phyloP scores from a whole-genome alignment of 2,113 vertebrate genomes.

The Neofelis nebulosa region DNA sequence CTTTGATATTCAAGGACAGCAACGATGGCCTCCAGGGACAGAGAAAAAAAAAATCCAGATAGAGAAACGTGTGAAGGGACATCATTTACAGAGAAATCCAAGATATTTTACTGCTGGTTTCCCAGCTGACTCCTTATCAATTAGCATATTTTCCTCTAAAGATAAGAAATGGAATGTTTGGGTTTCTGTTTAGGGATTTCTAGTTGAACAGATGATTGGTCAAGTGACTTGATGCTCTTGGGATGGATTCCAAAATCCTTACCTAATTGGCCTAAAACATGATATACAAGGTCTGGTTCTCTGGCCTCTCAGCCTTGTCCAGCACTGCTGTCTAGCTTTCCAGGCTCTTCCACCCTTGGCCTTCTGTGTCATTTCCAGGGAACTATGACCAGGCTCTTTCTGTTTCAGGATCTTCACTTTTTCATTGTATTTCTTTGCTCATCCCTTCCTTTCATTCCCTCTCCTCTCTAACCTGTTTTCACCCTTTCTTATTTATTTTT shows the following conservation, averaged over 20 bases:
- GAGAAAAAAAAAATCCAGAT: not conserved
- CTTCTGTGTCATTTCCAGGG: not conserved
- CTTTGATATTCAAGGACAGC: slow-evolving; percentile 8
- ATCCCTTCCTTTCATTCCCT: not conserved
- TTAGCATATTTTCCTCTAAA: not conserved
- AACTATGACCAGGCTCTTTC: accelerated
- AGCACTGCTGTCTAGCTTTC: not conserved
- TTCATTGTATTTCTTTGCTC: not conserved
- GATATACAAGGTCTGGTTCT: not conserved
- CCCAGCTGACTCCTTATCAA: not conserved
- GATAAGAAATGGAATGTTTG: not conserved
- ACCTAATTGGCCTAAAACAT: not conserved
- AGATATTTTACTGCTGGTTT: not conserved
- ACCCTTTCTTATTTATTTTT: not conserved
- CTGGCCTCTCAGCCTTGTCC: not conserved
- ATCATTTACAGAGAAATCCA: not conserved
- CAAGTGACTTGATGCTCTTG: not conserved
- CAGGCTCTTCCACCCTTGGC: not conserved
- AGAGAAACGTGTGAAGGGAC: not conserved
- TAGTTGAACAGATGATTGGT: not conserved
- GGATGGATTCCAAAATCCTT: not conserved
- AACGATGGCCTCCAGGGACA: not conserved
- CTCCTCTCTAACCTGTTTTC: not conserved
- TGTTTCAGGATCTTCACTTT: not conserved
- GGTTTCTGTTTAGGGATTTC: not conserved